Percentiles rank a stretch among this genome's conserved stretches.
These are phyloP conservation scores for Platichthys flesus DNA, from an alignment of 2,113 vertebrate genomes.

Conservation along the genomic window DNA sequence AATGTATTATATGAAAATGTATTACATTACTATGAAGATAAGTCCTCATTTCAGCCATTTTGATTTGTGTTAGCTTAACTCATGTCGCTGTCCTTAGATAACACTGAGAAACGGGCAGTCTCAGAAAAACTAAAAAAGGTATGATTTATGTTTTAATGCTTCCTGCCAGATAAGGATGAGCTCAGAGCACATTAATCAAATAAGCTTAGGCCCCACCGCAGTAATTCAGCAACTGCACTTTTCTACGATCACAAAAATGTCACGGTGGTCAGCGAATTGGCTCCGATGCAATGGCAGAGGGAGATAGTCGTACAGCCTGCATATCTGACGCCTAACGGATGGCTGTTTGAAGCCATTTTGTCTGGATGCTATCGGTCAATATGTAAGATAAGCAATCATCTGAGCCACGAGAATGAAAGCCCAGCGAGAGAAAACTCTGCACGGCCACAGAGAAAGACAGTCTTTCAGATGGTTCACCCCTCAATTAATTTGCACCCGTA, in stretches of 20 bases:
- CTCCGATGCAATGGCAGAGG: slow-evolving; percentile 41
- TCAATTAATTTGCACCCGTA: slow-evolving; percentile 50
- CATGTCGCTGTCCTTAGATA: background rate
- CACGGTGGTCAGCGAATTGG: slow-evolving; percentile 69
- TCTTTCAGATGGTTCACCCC: slow-evolving; percentile 16
- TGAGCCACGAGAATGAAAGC: slow-evolving; percentile 41
- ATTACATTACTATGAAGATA: background rate
- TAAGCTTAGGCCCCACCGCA: slow-evolving; percentile 34
- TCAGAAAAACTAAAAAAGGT: slow-evolving; percentile 13
- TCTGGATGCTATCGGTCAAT: slow-evolving; percentile 17
- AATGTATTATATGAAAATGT: background rate
- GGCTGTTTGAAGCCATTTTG: slow-evolving; percentile 48
- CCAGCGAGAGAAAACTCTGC: slow-evolving; percentile 24
- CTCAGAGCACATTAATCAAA: slow-evolving; percentile 56
- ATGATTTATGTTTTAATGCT: slow-evolving; percentile 56
- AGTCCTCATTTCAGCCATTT: background rate
- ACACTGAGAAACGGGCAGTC: slow-evolving; percentile 1
- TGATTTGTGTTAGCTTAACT: background rate
- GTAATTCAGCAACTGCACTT: slow-evolving; percentile 54
- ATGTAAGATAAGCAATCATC: slow-evolving; percentile 54
- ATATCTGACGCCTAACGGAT: slow-evolving; percentile 38
- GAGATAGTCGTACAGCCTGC: slow-evolving; percentile 26
- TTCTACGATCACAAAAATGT: slow-evolving; percentile 60
- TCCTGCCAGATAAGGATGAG: slow-evolving; percentile 56
- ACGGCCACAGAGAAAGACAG: slow-evolving; percentile 14